These are phyloP conservation scores for Brachyhypopomus occidentalis DNA, from an alignment of 2,113 vertebrate species.

Conservation along the genomic window DNA sequence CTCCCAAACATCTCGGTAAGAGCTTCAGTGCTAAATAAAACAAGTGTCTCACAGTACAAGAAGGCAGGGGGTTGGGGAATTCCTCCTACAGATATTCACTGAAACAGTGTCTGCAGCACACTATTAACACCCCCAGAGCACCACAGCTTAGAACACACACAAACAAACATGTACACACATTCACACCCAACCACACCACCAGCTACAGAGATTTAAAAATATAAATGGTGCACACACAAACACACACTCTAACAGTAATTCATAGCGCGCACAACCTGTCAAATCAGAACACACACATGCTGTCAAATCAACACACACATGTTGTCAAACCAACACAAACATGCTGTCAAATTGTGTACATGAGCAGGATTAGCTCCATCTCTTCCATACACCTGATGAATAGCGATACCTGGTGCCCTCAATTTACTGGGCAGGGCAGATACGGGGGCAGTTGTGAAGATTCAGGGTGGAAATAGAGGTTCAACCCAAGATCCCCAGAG, in stretches of 20 bases:
- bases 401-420: no score
- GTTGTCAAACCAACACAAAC: no score
- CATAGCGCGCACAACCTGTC: not conserved
- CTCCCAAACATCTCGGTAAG: conserved; percentile 33
- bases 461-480: no score
- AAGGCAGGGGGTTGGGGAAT: conserved; percentile 42
- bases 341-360: not conserved
- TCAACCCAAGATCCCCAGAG: not conserved
- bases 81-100: conserved; percentile 24
- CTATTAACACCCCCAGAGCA: conserved; percentile 10
- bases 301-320: not conserved
- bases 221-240: not conserved
- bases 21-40: conserved; percentile 51
- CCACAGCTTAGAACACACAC: conserved; percentile 12
- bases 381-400: not conserved
- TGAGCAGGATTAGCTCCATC: not conserved
- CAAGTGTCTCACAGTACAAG: conserved; percentile 41
- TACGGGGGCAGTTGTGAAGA: no score
- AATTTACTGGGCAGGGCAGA: no score
- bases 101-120: conserved; percentile 15
- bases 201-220: not conserved
- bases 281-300: not conserved
- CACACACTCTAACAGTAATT: conserved; percentile 2
- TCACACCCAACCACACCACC: conserved; percentile 6
- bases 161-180: no score